Evolutionary conservation across 2,888 invertebrate genomes (phyloP).

Genomic region (Acronicta leporina): DNA sequence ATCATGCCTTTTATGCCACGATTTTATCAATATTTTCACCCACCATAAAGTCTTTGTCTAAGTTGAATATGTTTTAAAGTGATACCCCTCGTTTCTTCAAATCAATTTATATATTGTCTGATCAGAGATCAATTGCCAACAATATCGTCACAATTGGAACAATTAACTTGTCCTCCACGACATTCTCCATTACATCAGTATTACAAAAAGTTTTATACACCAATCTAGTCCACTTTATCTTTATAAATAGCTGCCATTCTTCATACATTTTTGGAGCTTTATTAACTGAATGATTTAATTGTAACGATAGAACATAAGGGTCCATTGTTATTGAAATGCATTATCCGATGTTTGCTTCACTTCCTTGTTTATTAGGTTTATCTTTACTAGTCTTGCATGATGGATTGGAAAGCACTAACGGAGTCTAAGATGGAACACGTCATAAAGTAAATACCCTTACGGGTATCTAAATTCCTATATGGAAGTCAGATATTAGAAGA

Average conservation of each 20-base stretch:
- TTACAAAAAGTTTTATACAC: slow-evolving; percentile 29
- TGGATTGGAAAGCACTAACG: no score
- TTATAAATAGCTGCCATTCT: slow-evolving; percentile 55
- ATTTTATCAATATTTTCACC: no score
- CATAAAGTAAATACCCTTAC: no score
- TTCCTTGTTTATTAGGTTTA: slow-evolving; percentile 5
- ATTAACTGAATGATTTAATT: slow-evolving; percentile 54
- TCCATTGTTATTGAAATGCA: slow-evolving; percentile 32
- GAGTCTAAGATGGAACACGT: no score
- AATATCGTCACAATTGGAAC: slow-evolving; percentile 34
- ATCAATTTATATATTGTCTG: slow-evolving; percentile 30
- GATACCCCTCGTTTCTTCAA: slow-evolving; percentile 8
- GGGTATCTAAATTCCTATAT: no score
- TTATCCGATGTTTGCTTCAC: slow-evolving; percentile 1
- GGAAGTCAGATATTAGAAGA: no score
- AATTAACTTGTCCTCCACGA: slow-evolving; percentile 42
- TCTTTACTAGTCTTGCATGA: no score
- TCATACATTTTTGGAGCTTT: slow-evolving; percentile 63
- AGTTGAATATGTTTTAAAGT: slow-evolving; percentile 6
- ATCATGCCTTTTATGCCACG: no score
- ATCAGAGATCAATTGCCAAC: slow-evolving; percentile 44
- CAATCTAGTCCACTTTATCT: slow-evolving; percentile 46
- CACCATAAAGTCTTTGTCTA: background rate
- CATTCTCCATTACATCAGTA: slow-evolving; percentile 43
- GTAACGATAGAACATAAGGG: slow-evolving; percentile 30